These are phyloP conservation scores for Caenorhabditis brenneri DNA, from an alignment of 1,140 invertebrate species.

Conservation along the genomic window DNA sequence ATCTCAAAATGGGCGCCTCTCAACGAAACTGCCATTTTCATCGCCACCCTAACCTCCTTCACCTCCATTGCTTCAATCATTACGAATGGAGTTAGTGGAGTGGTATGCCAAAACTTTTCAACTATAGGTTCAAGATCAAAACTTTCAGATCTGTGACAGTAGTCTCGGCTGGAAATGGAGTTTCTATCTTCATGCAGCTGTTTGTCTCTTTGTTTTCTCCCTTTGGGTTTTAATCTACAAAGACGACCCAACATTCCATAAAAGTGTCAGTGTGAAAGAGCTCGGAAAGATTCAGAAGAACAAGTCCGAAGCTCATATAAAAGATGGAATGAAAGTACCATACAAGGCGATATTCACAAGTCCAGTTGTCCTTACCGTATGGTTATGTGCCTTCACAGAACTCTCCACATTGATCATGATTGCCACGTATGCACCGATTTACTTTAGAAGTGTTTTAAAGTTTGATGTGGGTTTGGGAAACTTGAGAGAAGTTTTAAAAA, in stretches of 20 bases:
- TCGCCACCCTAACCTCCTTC: conserved; percentile 56
- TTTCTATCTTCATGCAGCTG: conserved; percentile 26
- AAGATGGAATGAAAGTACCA: conserved; percentile 33
- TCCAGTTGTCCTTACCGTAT: neutral
- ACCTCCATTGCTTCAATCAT: conserved; percentile 49
- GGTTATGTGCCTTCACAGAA: conserved; percentile 35
- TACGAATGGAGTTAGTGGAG: conserved; percentile 48
- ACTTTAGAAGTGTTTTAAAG: conserved; percentile 24
- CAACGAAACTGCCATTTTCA: conserved; percentile 54
- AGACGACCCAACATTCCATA: conserved; percentile 31
- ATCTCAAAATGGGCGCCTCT: conserved; percentile 55
- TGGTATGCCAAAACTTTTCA: neutral
- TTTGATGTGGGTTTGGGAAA: neutral
- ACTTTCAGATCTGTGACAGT: conserved; percentile 8
- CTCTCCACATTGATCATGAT: conserved; percentile 17
- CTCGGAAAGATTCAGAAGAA: conserved; percentile 22
- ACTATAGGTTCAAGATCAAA: neutral
- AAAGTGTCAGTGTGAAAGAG: neutral
- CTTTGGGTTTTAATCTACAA: conserved; percentile 31
- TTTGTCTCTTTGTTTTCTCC: neutral
- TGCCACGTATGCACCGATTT: conserved; percentile 36
- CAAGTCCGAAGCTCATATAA: conserved; percentile 35
- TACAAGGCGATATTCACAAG: conserved; percentile 38
- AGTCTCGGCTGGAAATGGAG: conserved; percentile 35
- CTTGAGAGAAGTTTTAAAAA: too few relatives aligned